These are phyloP conservation scores for Lepidostoma basale DNA, from an alignment of 1,140 invertebrate species.

Conservation along the genomic window DNA sequence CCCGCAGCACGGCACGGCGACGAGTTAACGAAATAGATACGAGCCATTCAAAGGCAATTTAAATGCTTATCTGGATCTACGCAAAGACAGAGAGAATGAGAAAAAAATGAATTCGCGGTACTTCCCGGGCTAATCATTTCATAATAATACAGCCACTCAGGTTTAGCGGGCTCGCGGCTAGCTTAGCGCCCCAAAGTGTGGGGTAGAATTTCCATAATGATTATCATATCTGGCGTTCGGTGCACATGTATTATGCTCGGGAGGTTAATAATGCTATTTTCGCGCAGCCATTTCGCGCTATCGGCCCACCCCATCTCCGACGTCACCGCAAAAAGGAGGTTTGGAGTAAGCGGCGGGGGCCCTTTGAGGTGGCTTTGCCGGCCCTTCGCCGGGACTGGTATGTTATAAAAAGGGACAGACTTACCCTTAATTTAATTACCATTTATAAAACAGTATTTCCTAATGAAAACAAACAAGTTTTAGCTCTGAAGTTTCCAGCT, in stretches of 20 bases:
- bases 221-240: conserved; percentile 62
- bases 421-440: no score
- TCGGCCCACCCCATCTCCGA: conserved; percentile 61
- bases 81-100: conserved; percentile 15
- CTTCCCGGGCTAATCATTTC: conserved; percentile 37
- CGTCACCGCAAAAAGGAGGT: conserved; percentile 55
- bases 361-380: no score
- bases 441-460: no score
- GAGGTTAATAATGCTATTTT: conserved; percentile 65
- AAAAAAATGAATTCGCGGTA: conserved; percentile 29
- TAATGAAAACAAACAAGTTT: no score
- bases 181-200: conserved; percentile 20
- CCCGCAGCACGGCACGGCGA: no score
- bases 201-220: conserved; percentile 52
- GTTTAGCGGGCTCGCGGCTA: conserved; percentile 26
- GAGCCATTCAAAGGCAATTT: neutral
- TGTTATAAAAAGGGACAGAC: no score
- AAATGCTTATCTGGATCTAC: conserved; percentile 1
- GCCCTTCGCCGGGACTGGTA: no score
- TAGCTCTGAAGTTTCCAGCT: no score
- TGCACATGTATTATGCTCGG: conserved; percentile 59
- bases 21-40: no score
- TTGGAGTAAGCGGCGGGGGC: conserved; percentile 37
- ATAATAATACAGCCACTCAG: conserved; percentile 34
- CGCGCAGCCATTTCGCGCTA: conserved; percentile 62